phyloP scores from a whole-genome alignment of 2,888 invertebrate genomes.

The Hyposoter didymator region DNA sequence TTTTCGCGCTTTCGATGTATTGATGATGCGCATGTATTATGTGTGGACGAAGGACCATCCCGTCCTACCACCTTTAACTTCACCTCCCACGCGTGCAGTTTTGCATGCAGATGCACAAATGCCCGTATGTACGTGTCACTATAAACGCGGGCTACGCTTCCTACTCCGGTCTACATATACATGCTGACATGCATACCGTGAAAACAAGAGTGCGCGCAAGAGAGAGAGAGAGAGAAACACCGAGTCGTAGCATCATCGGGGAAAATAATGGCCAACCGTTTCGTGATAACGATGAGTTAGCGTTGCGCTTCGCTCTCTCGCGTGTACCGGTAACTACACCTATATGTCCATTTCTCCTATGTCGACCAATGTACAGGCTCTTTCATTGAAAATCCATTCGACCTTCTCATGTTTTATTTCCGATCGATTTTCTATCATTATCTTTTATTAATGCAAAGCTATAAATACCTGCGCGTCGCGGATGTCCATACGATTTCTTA shows the following conservation, averaged over 20 bases:
- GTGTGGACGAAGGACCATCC: constrained; percentile 31
- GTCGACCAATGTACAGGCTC: neutral
- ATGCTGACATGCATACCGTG: constrained; percentile 45
- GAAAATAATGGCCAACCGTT: constrained; percentile 81
- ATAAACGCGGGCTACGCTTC: constrained; percentile 32
- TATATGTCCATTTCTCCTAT: constrained; percentile 30
- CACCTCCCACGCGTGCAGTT: constrained; percentile 32
- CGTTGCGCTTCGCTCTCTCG: constrained; percentile 75
- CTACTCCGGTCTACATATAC: constrained; percentile 10
- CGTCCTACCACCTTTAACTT: constrained; percentile 20
- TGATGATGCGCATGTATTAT: neutral
- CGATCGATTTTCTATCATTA: neutral
- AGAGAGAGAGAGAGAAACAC: neutral
- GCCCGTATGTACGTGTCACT: constrained; percentile 30
- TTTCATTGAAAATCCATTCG: constrained; percentile 15
- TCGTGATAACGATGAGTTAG: constrained; percentile 83
- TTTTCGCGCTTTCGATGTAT: neutral
- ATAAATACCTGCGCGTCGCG: no score
- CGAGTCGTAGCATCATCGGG: constrained; percentile 74
- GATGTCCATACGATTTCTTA: no score
- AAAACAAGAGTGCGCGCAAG: constrained; percentile 59
- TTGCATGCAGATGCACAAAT: constrained; percentile 49
- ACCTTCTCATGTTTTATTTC: neutral
- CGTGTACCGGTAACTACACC: constrained; percentile 49
- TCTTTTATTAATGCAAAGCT: no score